Evolutionary conservation across 2,797 vertebrate genomes (phyloP).

Genomic region (Calcarius lapponicus): DNA sequence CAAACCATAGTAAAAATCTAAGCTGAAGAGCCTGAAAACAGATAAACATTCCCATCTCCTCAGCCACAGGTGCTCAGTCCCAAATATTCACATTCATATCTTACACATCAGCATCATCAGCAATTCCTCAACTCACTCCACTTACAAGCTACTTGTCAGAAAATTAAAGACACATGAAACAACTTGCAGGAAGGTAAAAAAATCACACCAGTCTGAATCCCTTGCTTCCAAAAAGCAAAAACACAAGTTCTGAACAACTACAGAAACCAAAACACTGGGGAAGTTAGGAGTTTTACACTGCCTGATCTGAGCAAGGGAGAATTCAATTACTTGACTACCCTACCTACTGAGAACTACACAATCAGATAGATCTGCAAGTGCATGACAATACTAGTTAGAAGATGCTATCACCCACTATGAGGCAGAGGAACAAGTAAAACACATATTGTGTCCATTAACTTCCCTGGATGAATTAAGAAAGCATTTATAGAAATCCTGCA

Average conservation of each 20-base stretch:
- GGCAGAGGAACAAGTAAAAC: neutral
- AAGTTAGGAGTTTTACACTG: neutral
- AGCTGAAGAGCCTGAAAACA: neutral
- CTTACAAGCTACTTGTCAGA: neutral
- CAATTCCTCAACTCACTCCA: neutral
- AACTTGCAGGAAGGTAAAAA: neutral
- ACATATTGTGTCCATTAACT: neutral
- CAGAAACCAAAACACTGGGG: neutral
- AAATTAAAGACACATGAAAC: neutral
- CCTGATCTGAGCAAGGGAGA: neutral
- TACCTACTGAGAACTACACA: neutral
- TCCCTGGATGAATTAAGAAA: no score
- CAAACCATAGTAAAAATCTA: fast-evolving
- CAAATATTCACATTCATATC: fast-evolving
- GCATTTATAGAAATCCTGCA: neutral
- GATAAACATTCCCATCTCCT: neutral
- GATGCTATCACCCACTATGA: neutral
- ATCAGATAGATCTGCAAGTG: neutral
- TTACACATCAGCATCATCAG: neutral
- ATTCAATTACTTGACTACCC: neutral
- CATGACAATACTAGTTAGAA: neutral
- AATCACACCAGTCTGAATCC: neutral
- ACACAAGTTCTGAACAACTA: fast-evolving
- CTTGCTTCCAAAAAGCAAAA: neutral
- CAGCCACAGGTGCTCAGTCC: neutral